These are phyloP conservation scores for Drosophila willistoni DNA, from an alignment of 1,140 invertebrate genomes.

Conservation along the genomic window DNA sequence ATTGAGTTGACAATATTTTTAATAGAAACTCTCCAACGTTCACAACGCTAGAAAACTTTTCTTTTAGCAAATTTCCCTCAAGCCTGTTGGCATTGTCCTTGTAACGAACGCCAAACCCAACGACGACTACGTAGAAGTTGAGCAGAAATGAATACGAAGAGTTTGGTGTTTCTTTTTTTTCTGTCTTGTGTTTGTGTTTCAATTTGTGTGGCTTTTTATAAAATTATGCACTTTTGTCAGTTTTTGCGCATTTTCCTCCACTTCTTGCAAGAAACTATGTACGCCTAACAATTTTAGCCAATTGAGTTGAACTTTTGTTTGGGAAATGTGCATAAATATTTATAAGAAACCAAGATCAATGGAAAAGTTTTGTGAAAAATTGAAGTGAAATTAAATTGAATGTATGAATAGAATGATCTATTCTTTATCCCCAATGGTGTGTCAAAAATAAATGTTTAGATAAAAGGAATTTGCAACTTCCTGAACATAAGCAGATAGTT, in stretches of 20 bases:
- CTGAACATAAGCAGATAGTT: too few species aligned
- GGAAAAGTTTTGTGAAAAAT: constrained; percentile 17
- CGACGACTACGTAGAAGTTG: not conserved
- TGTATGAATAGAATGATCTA: too few species aligned
- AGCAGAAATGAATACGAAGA: not conserved
- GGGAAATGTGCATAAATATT: not conserved
- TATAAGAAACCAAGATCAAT: not conserved
- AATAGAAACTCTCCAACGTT: constrained; percentile 67
- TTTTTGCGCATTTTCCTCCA: constrained; percentile 8
- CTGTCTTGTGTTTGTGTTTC: constrained; percentile 69
- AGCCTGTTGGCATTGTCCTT: constrained; percentile 45
- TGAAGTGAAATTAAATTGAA: not conserved
- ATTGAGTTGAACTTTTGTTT: constrained; percentile 45
- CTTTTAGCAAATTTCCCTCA: constrained; percentile 48
- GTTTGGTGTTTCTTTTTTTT: not conserved
- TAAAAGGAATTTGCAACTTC: too few species aligned
- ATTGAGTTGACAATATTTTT: constrained; percentile 81
- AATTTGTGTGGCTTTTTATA: constrained; percentile 75
- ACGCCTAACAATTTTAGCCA: constrained; percentile 36
- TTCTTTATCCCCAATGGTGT: too few species aligned
- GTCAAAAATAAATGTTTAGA: too few species aligned
- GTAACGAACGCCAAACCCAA: not conserved
- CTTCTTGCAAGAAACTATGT: constrained; percentile 9
- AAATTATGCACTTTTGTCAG: constrained; percentile 78
- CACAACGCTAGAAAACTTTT: constrained; percentile 61